These are phyloP conservation scores for Bradypus variegatus DNA, from an alignment of 2,797 vertebrate species.

Conservation along the genomic window DNA sequence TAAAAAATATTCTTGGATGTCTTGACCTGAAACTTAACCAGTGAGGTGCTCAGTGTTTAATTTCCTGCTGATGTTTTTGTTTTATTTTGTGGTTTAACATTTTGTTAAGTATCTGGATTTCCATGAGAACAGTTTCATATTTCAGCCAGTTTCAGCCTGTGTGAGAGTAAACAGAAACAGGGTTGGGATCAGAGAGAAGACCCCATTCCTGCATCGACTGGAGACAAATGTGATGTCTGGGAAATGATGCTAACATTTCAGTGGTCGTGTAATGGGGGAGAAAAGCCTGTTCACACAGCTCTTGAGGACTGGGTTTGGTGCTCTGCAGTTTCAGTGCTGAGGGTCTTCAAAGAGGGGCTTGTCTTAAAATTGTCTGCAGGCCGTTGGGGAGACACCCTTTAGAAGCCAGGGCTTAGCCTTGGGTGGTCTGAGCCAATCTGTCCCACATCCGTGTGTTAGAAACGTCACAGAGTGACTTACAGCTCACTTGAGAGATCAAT, in stretches of 20 bases:
- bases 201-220: neutral
- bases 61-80: neutral
- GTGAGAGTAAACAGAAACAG: conserved; percentile 22
- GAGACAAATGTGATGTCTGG: conserved; percentile 40
- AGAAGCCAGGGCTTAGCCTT: neutral
- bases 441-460: neutral
- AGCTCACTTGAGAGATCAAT: neutral
- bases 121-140: neutral
- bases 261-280: neutral
- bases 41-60: neutral
- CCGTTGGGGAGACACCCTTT: too few relatives aligned
- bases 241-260: conserved; percentile 12
- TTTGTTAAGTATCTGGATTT: conserved; percentile 34
- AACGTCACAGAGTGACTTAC: neutral
- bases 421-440: neutral
- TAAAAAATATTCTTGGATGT: neutral
- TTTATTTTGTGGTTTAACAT: neutral
- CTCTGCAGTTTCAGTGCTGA: neutral
- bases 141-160: conserved; percentile 38
- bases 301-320: neutral
- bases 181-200: neutral
- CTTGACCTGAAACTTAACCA: neutral
- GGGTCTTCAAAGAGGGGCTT: neutral
- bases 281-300: neutral
- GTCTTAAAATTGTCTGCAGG: neutral